Evolutionary conservation across 2,888 invertebrate species (phyloP).

Genomic region (Dendrolimus houi): DNA sequence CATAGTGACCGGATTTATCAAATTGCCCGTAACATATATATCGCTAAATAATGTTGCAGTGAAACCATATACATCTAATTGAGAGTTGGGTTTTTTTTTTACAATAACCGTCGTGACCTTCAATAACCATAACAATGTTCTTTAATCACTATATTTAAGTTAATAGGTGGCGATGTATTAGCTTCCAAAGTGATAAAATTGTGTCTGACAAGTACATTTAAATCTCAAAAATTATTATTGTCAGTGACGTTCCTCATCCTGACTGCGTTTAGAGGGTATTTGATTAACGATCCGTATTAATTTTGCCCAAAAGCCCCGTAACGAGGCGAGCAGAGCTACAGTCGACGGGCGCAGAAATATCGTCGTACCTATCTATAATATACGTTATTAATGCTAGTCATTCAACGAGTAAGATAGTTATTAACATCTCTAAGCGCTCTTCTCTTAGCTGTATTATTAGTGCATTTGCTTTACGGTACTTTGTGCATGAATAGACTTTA

Average conservation of each 20-base stretch:
- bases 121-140: too few relatives aligned
- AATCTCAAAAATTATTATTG: slow-evolving; percentile 39
- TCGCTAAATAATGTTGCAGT: too few relatives aligned
- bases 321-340: slow-evolving; percentile 38
- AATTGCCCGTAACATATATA: too few relatives aligned
- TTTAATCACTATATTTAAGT: too few relatives aligned
- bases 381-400: slow-evolving; percentile 45
- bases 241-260: slow-evolving; percentile 30
- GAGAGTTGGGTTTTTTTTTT: too few relatives aligned
- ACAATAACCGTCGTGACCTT: too few relatives aligned
- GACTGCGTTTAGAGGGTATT: slow-evolving; percentile 43
- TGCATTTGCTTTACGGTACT: not conserved
- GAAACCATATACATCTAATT: too few relatives aligned
- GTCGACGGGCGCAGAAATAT: slow-evolving; percentile 31
- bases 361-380: slow-evolving; percentile 30
- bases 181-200: not conserved
- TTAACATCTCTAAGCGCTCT: slow-evolving; percentile 17
- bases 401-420: slow-evolving; percentile 30
- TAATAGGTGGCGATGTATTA: too few relatives aligned
- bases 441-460: not conserved
- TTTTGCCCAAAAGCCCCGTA: slow-evolving; percentile 51
- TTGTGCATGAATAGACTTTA: too few relatives aligned
- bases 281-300: slow-evolving; percentile 64
- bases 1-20: too few relatives aligned
- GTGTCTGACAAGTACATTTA: slow-evolving; percentile 16